A percentile compares a stretch with the other conserved stretches of the same genome.
Evolutionary conservation across 2,113 vertebrate genomes (phyloP).

Genomic region (Terrapene triunguis): DNA sequence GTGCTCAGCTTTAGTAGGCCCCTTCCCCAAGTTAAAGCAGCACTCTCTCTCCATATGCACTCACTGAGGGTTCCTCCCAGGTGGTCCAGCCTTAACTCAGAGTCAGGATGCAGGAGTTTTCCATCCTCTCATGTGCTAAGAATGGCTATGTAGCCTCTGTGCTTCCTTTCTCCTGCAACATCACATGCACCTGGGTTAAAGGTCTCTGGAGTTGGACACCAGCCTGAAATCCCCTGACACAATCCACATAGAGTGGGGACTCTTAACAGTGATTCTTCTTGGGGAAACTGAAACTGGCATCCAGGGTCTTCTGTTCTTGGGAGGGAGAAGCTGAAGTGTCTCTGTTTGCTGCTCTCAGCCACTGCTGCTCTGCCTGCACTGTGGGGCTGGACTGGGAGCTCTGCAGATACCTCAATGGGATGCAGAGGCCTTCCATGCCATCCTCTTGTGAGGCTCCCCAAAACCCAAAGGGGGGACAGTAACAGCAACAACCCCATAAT

Average conservation of each 20-base stretch:
- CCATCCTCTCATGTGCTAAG: background rate
- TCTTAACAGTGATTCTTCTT: background rate
- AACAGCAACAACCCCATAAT: background rate
- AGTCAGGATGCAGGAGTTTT: background rate
- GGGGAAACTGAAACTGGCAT: background rate
- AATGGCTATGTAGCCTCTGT: background rate
- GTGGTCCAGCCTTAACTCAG: background rate
- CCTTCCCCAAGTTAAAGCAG: background rate
- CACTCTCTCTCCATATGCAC: background rate
- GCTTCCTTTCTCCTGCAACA: background rate
- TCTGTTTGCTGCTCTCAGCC: background rate
- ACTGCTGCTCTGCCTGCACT: no score
- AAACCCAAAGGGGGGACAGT: background rate
- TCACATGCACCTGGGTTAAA: background rate
- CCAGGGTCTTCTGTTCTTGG: background rate
- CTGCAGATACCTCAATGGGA: background rate
- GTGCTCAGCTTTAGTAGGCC: background rate
- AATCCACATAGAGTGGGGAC: background rate
- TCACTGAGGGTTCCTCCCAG: background rate
- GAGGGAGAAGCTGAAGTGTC: background rate
- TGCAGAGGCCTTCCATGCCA: accelerated
- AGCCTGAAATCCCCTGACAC: background rate
- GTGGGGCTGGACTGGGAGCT: background rate
- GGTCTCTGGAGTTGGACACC: background rate
- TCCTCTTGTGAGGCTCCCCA: background rate